Base-by-base conservation (phyloP, 2,888 invertebrate species). In the Onthophagus sagittarius region DNA sequence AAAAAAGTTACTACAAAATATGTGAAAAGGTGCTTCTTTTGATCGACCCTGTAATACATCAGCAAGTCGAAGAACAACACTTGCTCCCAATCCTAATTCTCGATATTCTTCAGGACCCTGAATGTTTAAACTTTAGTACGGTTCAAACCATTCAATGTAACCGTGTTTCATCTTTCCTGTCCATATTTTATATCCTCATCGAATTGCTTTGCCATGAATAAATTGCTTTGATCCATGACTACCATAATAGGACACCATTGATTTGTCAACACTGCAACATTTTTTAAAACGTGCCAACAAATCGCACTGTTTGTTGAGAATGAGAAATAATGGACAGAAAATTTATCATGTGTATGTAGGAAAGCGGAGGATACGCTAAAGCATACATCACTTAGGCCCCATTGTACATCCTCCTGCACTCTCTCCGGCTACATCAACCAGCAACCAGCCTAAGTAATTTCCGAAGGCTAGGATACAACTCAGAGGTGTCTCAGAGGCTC, bases 231-330 rank as follows among this genome's bases (percentile, higher is more conserved):
- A 79, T 62, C 78, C 78, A 76, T 80, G 79, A 74, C 80, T 74
- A 63, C 79, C 81, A 78, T 81, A 62, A 72, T 83, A 83, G 62
- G 81, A 80, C n/a, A 81, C n/a, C 78, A 83, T 82, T 4, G 79
- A 77, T 75, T 82, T 82, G 77, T 82, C 83, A 71, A 81, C 75
- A 72, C 79, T 78, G n/a, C n/a, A n/a, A n/a, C n/a, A n/a, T n/a
- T n/a, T n/a, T n/a, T 63, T 15, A 6, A 63, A 70, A 79, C 69
- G 77, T 76, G 78, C 74, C 77, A 75, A 75, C 74, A 77, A 74
- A 53, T 75, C 4, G 73, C 77, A 79, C 70, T 75, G 78, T 72
- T 73, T 64, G 73, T 79, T 79, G 32, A 80, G 76, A 39, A 73
- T 67, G 13, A 73, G 70, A 74, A 77, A 79, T 5, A 79, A 70